Evolutionary conservation across 2,888 invertebrate species (phyloP).

Genomic region (Andrena bicolor): DNA sequence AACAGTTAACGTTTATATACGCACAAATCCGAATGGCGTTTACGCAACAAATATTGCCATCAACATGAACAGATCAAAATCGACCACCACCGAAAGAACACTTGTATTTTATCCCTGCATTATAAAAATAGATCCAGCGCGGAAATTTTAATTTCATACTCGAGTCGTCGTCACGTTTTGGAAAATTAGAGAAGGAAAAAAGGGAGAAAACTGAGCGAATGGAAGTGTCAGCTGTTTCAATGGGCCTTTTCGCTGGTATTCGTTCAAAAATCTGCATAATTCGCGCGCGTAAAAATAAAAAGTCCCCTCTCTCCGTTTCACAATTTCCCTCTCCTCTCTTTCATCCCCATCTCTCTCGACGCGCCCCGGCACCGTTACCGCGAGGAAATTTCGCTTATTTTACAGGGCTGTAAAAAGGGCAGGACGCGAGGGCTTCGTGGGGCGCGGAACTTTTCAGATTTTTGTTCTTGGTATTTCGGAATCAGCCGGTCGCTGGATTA

Average conservation of each 20-base stretch:
- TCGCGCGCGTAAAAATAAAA: background rate
- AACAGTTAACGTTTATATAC: constrained; percentile 23
- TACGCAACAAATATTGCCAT: constrained; percentile 21
- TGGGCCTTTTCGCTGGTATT: background rate
- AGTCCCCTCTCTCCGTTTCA: background rate
- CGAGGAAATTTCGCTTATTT: constrained; percentile 26
- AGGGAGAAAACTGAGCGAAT: background rate
- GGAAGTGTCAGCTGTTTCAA: background rate
- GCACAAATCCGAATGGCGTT: background rate
- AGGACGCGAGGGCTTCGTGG: background rate
- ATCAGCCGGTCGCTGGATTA: constrained; percentile 43
- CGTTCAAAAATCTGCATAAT: background rate
- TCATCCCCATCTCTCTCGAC: background rate
- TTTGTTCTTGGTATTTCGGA: constrained; percentile 42
- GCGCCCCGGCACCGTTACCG: background rate
- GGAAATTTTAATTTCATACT: background rate
- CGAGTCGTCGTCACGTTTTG: background rate
- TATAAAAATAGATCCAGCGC: background rate
- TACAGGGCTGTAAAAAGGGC: constrained; percentile 18
- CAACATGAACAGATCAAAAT: constrained; percentile 6
- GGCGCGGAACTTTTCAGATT: constrained; percentile 27
- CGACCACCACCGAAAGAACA: background rate
- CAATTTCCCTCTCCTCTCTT: background rate
- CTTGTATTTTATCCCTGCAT: background rate
- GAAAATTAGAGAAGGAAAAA: background rate